These are phyloP conservation scores for Botia kubotai DNA, from an alignment of 2,797 vertebrate species.

Conservation along the genomic window DNA sequence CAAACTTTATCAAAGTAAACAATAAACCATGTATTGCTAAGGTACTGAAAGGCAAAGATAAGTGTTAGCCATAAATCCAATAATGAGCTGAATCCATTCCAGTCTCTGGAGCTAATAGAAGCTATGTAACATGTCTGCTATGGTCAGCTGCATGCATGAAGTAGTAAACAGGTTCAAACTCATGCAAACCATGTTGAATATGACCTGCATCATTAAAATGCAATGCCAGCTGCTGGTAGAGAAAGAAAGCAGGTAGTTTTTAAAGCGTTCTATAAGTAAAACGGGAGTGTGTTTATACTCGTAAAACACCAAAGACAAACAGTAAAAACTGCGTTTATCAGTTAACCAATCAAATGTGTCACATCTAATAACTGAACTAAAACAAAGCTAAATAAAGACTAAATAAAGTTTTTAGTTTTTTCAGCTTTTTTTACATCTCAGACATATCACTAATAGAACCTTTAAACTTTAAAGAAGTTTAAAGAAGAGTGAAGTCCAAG, in stretches of 20 bases:
- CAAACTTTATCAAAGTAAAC: neutral
- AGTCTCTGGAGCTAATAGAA: neutral
- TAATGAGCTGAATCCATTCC: neutral
- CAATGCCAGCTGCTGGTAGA: conserved; percentile 62
- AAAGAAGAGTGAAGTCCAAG: neutral
- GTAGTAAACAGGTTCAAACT: neutral
- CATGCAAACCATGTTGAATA: neutral
- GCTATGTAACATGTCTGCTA: neutral
- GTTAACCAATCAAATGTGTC: neutral
- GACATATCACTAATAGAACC: neutral
- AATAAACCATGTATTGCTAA: neutral
- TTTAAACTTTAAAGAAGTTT: neutral
- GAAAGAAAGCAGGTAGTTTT: neutral
- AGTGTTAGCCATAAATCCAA: conserved; percentile 9
- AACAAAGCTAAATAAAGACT: neutral
- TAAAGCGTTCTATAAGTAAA: neutral
- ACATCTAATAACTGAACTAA: neutral
- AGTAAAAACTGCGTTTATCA: neutral
- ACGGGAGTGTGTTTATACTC: neutral
- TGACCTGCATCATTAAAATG: conserved; percentile 51
- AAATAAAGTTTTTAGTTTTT: neutral
- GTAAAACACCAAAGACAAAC: neutral
- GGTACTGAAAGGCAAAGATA: neutral
- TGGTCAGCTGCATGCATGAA: neutral
- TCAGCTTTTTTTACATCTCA: neutral